Conservation (phyloP, 2,888 invertebrate genomes). For the Maniola hyperantus region DNA sequence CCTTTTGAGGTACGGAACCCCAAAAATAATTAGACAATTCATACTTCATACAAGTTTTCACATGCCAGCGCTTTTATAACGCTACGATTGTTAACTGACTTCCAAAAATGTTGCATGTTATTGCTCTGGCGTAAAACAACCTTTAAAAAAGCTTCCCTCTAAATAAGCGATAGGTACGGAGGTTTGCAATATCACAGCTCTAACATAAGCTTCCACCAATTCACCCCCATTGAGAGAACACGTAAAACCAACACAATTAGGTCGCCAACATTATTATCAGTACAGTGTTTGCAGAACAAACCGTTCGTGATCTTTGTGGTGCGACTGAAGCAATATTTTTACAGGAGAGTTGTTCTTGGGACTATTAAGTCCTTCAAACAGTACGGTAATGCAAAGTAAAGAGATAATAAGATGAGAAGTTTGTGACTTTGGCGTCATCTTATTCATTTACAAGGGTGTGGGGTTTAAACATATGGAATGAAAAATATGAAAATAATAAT, state of each 20-base stretch:
- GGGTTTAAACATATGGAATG: neutral
- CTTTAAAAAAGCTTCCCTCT: too few species aligned
- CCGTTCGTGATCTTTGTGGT: conserved; percentile 61
- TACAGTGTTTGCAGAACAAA: conserved; percentile 47
- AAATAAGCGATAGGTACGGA: neutral
- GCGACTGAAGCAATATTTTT: conserved; percentile 61
- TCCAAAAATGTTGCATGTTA: too few species aligned
- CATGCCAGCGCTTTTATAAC: too few species aligned
- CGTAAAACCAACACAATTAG: conserved; percentile 69
- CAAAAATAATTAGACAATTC: too few species aligned
- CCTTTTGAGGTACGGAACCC: too few species aligned
- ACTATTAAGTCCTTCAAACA: conserved; percentile 21
- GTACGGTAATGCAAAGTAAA: conserved; percentile 20
- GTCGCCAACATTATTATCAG: conserved; percentile 46
- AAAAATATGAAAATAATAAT: too few species aligned
- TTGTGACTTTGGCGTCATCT: neutral
- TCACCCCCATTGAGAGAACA: conserved; percentile 35
- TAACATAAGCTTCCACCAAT: conserved; percentile 28
- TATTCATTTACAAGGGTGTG: neutral
- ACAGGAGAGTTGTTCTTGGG: conserved; percentile 44
- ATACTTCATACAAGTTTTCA: too few species aligned
- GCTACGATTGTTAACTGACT: too few species aligned
- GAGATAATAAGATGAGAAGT: neutral
- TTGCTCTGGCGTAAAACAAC: too few species aligned
- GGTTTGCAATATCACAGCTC: conserved; percentile 17